A percentile compares a stretch with the other conserved stretches of the same genome.
Conservation (phyloP, 2,888 invertebrate genomes). For the Tanaodytes sp. region DNA sequence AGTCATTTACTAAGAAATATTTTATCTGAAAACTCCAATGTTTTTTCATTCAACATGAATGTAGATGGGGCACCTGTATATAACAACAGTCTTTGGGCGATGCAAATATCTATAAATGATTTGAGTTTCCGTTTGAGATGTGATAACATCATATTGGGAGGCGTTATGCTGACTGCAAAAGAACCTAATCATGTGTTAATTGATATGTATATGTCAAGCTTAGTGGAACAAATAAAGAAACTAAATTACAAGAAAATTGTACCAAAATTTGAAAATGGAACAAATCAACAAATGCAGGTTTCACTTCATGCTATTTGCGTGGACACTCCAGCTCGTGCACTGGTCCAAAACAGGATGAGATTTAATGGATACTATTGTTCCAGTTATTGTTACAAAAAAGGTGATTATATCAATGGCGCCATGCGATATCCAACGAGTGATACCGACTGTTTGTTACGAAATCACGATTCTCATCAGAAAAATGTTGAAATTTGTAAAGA, state of each 20-base stretch:
- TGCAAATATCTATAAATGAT: no score
- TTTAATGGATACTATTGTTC: conserved; percentile 31
- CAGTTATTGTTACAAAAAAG: conserved; percentile 28
- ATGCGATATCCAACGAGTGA: not conserved
- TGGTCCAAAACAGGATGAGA: conserved; percentile 27
- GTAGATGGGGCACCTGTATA: no score
- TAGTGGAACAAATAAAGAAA: no score
- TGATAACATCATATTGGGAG: no score
- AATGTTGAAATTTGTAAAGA: conserved; percentile 7
- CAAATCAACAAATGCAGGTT: not conserved
- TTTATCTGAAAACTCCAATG: no score
- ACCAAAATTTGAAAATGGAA: not conserved
- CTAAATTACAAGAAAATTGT: conserved; percentile 3
- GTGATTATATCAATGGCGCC: not conserved
- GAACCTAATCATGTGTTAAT: no score
- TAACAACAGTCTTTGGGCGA: no score
- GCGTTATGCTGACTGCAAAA: no score
- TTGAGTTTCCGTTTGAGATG: no score
- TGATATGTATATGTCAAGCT: no score
- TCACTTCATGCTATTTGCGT: conserved; percentile 10
- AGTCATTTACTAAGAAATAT: no score
- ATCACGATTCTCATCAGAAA: conserved; percentile 8
- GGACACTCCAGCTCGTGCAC: conserved; percentile 20
- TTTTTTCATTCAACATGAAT: no score
- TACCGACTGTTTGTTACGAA: conserved; percentile 4